Evolutionary conservation across 2,888 invertebrate genomes (phyloP).

Genomic region (Caenorhabditis wallacei): DNA sequence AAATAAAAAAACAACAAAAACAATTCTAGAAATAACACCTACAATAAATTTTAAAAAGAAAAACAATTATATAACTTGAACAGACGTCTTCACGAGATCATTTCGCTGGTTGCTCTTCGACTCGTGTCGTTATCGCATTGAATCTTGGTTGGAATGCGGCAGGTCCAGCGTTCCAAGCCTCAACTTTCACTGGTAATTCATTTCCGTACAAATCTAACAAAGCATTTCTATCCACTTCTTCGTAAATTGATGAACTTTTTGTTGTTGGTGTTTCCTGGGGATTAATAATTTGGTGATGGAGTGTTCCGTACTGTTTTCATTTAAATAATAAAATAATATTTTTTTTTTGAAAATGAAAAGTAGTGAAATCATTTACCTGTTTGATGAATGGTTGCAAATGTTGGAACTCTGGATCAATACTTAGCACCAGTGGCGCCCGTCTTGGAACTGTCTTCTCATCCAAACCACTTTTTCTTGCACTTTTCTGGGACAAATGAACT

Average conservation of each 20-base stretch:
- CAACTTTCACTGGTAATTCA: constrained; percentile 80
- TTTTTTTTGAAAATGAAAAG: no score
- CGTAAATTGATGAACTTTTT: constrained; percentile 73
- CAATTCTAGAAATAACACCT: constrained; percentile 3
- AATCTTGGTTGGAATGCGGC: constrained; percentile 73
- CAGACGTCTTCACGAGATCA: constrained; percentile 21
- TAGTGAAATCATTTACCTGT: constrained; percentile 62
- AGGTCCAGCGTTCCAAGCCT: constrained; percentile 80
- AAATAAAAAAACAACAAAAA: constrained; percentile 19
- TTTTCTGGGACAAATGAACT: constrained; percentile 67
- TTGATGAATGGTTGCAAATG: constrained; percentile 76
- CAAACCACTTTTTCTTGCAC: constrained; percentile 63
- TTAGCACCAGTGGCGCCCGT: constrained; percentile 76
- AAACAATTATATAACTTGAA: constrained; percentile 12
- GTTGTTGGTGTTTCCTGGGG: constrained; percentile 55
- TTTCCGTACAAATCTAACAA: constrained; percentile 80
- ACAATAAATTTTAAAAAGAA: neutral
- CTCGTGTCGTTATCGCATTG: constrained; percentile 61
- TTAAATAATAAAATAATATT: no score
- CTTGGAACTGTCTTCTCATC: constrained; percentile 58
- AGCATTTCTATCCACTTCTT: constrained; percentile 76
- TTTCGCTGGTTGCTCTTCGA: constrained; percentile 55
- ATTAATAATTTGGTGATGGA: no score
- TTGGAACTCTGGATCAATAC: constrained; percentile 80
- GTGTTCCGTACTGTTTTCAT: no score